Conservation (phyloP, 2,888 invertebrate genomes). For the Synanthedon formicaeformis region DNA sequence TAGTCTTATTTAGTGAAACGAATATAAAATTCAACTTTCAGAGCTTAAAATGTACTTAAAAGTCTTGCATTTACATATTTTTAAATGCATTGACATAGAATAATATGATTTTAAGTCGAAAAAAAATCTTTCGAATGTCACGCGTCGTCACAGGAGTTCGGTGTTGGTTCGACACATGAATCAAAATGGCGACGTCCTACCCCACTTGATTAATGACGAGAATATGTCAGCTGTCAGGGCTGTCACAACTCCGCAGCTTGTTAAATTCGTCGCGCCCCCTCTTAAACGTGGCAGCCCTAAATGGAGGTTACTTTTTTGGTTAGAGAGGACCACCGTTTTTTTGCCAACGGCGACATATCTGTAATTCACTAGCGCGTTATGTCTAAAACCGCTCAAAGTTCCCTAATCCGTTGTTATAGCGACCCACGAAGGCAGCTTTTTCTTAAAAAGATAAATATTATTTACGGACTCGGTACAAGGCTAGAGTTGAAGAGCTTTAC, state of each 20-base stretch:
- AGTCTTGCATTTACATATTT: too few relatives aligned
- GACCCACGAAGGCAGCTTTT: conserved; percentile 12
- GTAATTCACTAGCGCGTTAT: conserved; percentile 38
- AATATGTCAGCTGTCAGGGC: conserved; percentile 64
- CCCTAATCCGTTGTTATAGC: conserved; percentile 11
- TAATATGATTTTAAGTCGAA: not conserved
- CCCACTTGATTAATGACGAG: conserved; percentile 58
- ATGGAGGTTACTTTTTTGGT: conserved; percentile 51
- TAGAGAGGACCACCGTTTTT: conserved; percentile 41
- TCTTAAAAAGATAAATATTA: conserved; percentile 13
- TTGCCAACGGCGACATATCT: conserved; percentile 25
- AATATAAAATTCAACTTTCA: not conserved
- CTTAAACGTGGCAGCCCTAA: conserved; percentile 44
- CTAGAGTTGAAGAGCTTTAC: conserved; percentile 2
- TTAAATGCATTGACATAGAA: too few relatives aligned
- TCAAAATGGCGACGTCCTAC: conserved; percentile 2
- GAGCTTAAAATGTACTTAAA: not conserved
- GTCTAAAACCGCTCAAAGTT: conserved; percentile 16
- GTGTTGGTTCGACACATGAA: conserved; percentile 6
- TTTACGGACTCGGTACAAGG: conserved; percentile 8
- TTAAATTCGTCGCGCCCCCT: conserved; percentile 56
- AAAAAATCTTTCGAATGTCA: conserved; percentile 3
- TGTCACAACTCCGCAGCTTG: conserved; percentile 64
- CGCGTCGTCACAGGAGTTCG: conserved; percentile 3
- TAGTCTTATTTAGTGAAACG: not conserved